A percentile compares a stretch with the other conserved stretches of the same genome.
Conservation (phyloP, 2,888 invertebrate genomes). For the Cyaniris semiargus region DNA sequence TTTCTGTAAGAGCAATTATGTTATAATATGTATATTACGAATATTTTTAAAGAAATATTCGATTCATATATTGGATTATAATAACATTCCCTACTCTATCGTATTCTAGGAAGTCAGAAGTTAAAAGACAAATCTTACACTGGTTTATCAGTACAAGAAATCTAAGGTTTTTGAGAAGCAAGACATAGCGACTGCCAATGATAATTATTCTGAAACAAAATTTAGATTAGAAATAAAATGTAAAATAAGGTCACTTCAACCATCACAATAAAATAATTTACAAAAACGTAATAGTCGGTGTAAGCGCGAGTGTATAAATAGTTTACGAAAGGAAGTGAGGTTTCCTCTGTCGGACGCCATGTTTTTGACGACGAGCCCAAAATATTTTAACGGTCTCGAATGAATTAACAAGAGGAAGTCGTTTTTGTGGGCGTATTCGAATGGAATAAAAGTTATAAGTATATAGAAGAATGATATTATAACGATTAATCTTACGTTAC, state of each 20-base stretch:
- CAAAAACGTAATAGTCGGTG: background rate
- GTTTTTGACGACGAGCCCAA: slow-evolving; percentile 4
- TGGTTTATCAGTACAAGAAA: no score
- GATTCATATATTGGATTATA: no score
- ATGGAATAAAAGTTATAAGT: background rate
- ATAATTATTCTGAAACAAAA: background rate
- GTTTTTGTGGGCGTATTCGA: slow-evolving; percentile 39
- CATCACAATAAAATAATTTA: background rate
- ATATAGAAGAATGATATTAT: no score
- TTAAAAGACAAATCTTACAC: no score
- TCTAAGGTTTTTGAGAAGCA: background rate
- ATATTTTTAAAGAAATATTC: no score
- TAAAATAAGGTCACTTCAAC: background rate
- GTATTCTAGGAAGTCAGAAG: no score
- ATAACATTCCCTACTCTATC: no score
- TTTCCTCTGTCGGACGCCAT: slow-evolving; percentile 2
- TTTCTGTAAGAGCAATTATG: no score
- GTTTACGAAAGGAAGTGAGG: slow-evolving; percentile 7
- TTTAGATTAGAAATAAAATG: background rate
- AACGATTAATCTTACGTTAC: no score
- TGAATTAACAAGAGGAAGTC: slow-evolving; percentile 23
- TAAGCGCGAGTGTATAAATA: slow-evolving; percentile 11
- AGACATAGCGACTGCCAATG: background rate
- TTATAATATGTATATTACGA: no score
- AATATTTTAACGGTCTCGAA: slow-evolving; percentile 20